Base-by-base conservation (phyloP, 1,140 invertebrate species). In the Apis laboriosa region DNA sequence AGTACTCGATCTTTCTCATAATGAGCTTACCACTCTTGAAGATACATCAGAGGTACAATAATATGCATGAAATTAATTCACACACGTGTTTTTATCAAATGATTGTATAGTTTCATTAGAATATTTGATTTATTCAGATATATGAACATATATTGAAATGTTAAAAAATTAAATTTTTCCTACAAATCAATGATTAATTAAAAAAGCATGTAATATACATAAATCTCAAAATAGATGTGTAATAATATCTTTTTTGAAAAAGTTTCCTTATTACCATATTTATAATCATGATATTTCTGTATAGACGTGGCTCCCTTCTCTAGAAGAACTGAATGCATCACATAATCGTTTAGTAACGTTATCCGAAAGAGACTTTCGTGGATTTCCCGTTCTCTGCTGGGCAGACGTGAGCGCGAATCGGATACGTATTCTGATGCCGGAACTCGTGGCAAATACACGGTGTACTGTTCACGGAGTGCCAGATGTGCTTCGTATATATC, bases 281-380 rank as follows among this genome's bases (percentile, higher is more conserved):
- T 7, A 12, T 60, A 15, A 70, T 49, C 5, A n/a, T 24, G 21
- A 75, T 70, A 87, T 64, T 87, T 90, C 78, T 85, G 95, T 95
- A 84, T 93, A 98, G 97, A 97, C 96, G n/a, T 96, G 96, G 92
- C 93, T 98, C 67, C 97, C 97, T 12, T 95, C 95, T 15, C 91
- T 98, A 78, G 96, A 97, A 90, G 96, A 96, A 85, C 90, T 98
- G n/a, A 95, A 96, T 77, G 96, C 96, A 8, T 96, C 96, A 53
- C 95, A 97, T 90, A 97, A 98, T 91, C 95, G 96, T 66, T 93
- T 98, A 5, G 91, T 93, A 1, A 96, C 95, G 9, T 93, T 95
- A 55, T 93, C 97, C 77, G 96, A 97, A 55, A 95, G 96, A 87
- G 97, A 97, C 92, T 97, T 98, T 90, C 96, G 97, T 84, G 97